Evolutionary conservation across 2,113 vertebrate species (phyloP), one percentile per base, ranked within the genome.

Genomic region (Mesocricetus auratus): DNA sequence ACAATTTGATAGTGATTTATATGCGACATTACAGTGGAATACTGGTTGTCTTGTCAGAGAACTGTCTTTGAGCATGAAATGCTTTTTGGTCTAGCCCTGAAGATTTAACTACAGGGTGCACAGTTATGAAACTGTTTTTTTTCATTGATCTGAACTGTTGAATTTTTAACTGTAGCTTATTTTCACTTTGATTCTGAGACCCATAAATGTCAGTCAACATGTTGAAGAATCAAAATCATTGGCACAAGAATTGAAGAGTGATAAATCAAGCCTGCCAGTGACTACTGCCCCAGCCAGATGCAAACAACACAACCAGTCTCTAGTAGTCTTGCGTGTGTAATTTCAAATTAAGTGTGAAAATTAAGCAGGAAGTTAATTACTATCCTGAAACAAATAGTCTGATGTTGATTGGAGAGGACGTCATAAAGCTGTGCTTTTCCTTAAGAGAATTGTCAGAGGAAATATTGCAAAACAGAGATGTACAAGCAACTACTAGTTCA

Each of bases 271-370:
- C 11, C 78, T 98, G 97, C 95, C 98, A 81, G 90, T 96, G 95
- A 98, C 95, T 97, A 95, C 86, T 94, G 45, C 91, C 89, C 96
- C 94, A 95, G 83, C 96, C 96, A 95, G 89, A 96, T 94, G 96
- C 86, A 97, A 98, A 95, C 85, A 92, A 93, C 87, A 78, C 58
- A 85, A 53, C 96, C 95, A 81, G 93, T 92, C 93, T 89, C 96
- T 94, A 98, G 97, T 91, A 78, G 95, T 77, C 47, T 96, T 97
- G 86, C 69, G 1, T 78, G 82, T 87, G 98, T 98, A 95, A 96
- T 97, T 99, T 98, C 96, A 98, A 99, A 99, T 98, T 98, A 98
- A 99, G 97, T 98, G 98, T 99, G 98, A 98, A 96, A 98, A 99
- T 99, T 98, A 98, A 97, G 95, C 97, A 97, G 93, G 82, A 98